A percentile compares a stretch with the other conserved stretches of the same genome.
Conservation (phyloP, 2,888 invertebrate genomes). For the Tridacna gigas region DNA sequence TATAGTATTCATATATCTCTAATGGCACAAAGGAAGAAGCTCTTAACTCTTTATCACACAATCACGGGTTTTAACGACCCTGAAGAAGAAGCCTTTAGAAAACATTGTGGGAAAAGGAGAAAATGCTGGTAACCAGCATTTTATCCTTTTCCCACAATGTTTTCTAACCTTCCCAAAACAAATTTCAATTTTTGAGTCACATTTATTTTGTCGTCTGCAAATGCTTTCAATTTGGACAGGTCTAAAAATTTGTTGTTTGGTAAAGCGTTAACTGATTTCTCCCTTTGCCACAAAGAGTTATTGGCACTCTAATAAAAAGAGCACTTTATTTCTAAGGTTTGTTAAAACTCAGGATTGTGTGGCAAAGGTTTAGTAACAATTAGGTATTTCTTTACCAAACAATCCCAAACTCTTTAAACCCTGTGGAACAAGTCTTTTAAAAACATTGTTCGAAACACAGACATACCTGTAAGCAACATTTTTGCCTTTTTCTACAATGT, state of each 20-base stretch:
- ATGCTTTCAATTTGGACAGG: neutral
- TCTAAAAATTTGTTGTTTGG: neutral
- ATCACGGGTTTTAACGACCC: neutral
- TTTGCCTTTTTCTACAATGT: neutral
- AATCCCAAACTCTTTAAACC: too few species aligned
- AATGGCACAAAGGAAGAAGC: too few species aligned
- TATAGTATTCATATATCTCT: too few species aligned
- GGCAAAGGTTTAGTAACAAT: too few species aligned
- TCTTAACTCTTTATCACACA: neutral
- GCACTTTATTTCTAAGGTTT: too few species aligned
- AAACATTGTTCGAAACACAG: neutral
- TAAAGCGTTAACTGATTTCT: neutral
- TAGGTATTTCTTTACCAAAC: too few species aligned
- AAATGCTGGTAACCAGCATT: neutral
- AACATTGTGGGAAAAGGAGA: constrained; percentile 6
- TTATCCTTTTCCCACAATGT: constrained; percentile 1
- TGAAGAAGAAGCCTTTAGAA: neutral
- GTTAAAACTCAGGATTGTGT: too few species aligned
- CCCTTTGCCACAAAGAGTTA: too few species aligned
- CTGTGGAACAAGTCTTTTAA: neutral
- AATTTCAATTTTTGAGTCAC: neutral
- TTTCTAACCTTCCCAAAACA: neutral
- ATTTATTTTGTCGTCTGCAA: neutral
- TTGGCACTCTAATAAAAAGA: too few species aligned
- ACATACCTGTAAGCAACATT: neutral